Percentiles rank a stretch among this genome's conserved stretches.
Conservation (phyloP, 2,113 vertebrate genomes). For the Oreochromis tanganicae region DNA sequence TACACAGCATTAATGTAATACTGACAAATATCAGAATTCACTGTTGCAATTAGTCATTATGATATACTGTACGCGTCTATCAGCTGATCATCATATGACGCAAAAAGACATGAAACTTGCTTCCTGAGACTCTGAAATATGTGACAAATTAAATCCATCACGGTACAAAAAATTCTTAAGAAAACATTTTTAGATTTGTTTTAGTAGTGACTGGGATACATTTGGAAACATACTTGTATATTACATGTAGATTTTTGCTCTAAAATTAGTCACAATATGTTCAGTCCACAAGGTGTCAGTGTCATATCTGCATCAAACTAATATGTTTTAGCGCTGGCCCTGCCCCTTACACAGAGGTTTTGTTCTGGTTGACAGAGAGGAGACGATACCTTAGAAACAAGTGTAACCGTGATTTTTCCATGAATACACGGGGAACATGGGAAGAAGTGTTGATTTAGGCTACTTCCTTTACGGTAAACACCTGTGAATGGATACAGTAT, state of each 20-base stretch:
- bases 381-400: background rate
- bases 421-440: accelerated
- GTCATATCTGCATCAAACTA: background rate
- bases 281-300: conserved; percentile 51
- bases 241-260: background rate
- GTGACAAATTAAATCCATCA: background rate
- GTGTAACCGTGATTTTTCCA: background rate
- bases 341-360: conserved; percentile 4
- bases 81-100: background rate
- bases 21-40: background rate
- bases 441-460: background rate
- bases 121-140: background rate
- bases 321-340: background rate
- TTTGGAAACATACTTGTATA: background rate
- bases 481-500: background rate
- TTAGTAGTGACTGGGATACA: background rate
- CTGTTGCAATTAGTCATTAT: background rate
- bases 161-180: background rate
- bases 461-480: background rate
- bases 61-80: background rate
- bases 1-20: background rate
- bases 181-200: background rate
- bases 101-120: background rate
- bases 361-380: background rate
- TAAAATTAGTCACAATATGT: background rate